Evolutionary conservation across 2,888 invertebrate genomes (phyloP).

Genomic region (Marasmarcha lunaedactyla): DNA sequence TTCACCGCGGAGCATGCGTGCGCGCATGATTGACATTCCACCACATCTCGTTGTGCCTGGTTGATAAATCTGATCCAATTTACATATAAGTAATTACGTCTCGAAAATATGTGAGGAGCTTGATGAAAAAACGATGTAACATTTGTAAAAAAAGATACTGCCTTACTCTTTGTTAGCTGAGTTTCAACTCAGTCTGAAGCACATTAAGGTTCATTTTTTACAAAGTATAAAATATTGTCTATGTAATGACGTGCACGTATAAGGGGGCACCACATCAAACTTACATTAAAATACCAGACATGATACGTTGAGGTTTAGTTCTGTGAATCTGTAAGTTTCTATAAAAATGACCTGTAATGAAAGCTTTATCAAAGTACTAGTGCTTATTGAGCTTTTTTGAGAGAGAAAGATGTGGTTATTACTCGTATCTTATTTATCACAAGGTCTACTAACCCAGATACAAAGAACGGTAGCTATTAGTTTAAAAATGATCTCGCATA

Average conservation of each 20-base stretch:
- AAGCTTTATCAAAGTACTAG: no score
- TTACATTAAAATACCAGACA: constrained; percentile 42
- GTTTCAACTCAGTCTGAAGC: neutral
- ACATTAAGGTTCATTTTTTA: no score
- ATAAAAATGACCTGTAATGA: no score
- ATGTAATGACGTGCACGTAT: constrained; percentile 27
- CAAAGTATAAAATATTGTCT: constrained; percentile 9
- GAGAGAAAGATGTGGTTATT: no score
- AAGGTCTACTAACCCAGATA: no score
- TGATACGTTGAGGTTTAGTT: constrained; percentile 8
- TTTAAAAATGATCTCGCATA: no score
- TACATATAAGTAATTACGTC: constrained; percentile 53
- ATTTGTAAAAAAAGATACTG: neutral
- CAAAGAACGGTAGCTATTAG: no score
- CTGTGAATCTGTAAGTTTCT: no score
- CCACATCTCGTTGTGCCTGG: constrained; percentile 15
- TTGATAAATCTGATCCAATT: constrained; percentile 58
- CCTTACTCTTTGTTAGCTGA: no score
- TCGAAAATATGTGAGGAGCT: constrained; percentile 20
- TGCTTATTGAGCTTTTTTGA: no score
- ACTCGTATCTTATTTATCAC: no score
- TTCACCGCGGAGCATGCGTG: constrained; percentile 17
- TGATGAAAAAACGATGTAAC: constrained; percentile 20
- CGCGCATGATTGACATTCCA: constrained; percentile 33
- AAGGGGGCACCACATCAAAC: constrained; percentile 37